phyloP scores from a whole-genome alignment of 2,113 vertebrate species.

The Dolichotis patagonum region DNA sequence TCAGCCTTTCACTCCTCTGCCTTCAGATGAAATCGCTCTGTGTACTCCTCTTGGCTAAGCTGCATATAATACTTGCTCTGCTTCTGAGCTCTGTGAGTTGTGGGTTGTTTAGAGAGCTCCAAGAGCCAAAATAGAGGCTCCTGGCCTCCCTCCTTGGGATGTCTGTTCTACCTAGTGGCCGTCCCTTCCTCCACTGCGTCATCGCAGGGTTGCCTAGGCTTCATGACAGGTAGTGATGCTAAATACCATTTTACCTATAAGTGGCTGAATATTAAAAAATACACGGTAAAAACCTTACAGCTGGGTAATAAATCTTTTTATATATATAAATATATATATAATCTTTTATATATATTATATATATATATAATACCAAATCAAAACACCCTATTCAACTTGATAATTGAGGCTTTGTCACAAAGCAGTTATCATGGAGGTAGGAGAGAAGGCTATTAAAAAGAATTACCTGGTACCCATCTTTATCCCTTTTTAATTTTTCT shows the following conservation, averaged over 20 bases:
- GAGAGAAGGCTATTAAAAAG: constrained; percentile 25
- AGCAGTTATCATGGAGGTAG: constrained; percentile 40
- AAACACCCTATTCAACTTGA: constrained; percentile 34
- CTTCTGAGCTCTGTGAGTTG: background rate
- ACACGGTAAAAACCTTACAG: background rate
- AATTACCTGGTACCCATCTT: constrained; percentile 50
- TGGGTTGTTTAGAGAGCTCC: background rate
- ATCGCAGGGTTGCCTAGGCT: background rate
- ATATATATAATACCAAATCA: constrained; percentile 11
- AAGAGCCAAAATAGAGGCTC: background rate
- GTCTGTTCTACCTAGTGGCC: background rate
- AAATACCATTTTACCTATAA: constrained; percentile 18
- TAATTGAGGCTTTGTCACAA: constrained; percentile 52
- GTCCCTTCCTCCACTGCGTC: background rate
- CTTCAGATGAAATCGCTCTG: background rate
- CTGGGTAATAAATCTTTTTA: background rate
- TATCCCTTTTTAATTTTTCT: constrained; percentile 60
- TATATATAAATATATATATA: background rate
- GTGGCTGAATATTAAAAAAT: background rate
- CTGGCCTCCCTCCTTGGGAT: background rate
- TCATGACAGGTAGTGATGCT: background rate
- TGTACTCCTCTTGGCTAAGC: background rate
- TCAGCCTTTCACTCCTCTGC: background rate
- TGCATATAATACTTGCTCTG: background rate
- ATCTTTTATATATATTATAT: background rate